These are phyloP conservation scores for Plecturocebus donacophilus DNA, from an alignment of 2,113 vertebrate species.

Conservation along the genomic window DNA sequence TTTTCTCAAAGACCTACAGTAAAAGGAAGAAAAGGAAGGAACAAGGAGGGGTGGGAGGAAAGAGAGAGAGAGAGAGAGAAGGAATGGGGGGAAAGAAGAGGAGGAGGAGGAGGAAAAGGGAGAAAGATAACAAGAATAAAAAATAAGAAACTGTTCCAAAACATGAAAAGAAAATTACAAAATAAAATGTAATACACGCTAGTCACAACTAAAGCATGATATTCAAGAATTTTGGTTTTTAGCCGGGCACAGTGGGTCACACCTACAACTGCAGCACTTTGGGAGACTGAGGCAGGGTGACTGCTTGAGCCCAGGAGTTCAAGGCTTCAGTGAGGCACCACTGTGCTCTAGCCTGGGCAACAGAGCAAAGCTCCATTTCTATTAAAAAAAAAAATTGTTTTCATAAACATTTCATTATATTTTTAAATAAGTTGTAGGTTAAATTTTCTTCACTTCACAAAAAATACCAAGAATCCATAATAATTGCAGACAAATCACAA, in stretches of 20 bases:
- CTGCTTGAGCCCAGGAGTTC: too few relatives aligned
- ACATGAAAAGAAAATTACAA: slow-evolving; percentile 4
- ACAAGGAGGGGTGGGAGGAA: accelerated
- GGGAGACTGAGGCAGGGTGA: too few relatives aligned
- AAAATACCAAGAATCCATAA: neutral
- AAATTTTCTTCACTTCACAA: neutral
- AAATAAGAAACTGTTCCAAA: neutral
- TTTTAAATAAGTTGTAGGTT: neutral
- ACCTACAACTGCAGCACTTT: too few relatives aligned
- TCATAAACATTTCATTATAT: neutral
- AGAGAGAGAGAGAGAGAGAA: neutral
- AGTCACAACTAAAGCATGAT: neutral
- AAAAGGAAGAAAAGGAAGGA: neutral
- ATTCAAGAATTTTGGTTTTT: neutral
- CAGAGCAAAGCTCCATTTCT: too few relatives aligned
- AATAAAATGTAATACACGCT: neutral
- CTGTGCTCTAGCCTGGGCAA: too few relatives aligned
- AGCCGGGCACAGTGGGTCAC: too few relatives aligned
- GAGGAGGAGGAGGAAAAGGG: neutral
- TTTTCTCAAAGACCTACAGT: neutral
- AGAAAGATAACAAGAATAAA: neutral
- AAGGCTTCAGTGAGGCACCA: too few relatives aligned
- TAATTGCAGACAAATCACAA: neutral
- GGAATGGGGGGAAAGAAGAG: too few relatives aligned
- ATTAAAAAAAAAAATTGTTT: neutral